These are phyloP conservation scores for Diphyllodes magnificus DNA, from an alignment of 2,113 vertebrate genomes.

Conservation along the genomic window DNA sequence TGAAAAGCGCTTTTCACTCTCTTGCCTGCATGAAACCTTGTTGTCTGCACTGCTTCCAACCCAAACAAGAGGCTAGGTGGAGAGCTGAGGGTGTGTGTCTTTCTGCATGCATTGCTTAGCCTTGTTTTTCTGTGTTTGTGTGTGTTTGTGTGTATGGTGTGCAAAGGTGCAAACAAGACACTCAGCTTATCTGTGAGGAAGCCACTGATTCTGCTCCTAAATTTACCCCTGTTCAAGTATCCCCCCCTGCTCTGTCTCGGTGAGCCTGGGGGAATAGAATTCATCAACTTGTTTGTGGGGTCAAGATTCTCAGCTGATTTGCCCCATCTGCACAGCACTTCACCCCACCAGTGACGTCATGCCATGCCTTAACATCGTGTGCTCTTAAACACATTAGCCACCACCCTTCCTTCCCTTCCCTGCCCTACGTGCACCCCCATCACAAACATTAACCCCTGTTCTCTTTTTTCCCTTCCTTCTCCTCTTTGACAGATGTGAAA, in stretches of 20 bases:
- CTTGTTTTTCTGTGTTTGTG: not conserved
- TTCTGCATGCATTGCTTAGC: conserved; percentile 30
- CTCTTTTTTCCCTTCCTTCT: not conserved
- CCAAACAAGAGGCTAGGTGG: not conserved
- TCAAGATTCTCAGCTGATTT: not conserved
- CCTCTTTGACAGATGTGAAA: conserved; percentile 86
- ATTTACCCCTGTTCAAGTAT: not conserved
- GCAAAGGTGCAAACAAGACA: not conserved
- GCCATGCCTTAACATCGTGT: conserved; percentile 39
- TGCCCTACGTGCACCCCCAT: not conserved
- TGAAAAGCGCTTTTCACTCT: not conserved
- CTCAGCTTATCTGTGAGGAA: not conserved
- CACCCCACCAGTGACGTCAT: conserved; percentile 47
- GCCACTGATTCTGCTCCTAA: not conserved
- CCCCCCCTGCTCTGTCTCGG: not conserved
- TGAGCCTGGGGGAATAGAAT: not conserved
- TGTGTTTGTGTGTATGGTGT: not conserved
- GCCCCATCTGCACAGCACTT: conserved; percentile 5
- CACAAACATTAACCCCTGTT: conserved; percentile 21
- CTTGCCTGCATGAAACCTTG: conserved; percentile 17
- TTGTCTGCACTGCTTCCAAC: conserved; percentile 19
- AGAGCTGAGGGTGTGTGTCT: not conserved
- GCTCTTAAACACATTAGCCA: conserved; percentile 29
- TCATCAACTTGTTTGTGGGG: not conserved
- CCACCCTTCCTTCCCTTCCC: conserved; percentile 4